phyloP scores from a whole-genome alignment of 2,888 invertebrate species.

The Horisme vitalbata region DNA sequence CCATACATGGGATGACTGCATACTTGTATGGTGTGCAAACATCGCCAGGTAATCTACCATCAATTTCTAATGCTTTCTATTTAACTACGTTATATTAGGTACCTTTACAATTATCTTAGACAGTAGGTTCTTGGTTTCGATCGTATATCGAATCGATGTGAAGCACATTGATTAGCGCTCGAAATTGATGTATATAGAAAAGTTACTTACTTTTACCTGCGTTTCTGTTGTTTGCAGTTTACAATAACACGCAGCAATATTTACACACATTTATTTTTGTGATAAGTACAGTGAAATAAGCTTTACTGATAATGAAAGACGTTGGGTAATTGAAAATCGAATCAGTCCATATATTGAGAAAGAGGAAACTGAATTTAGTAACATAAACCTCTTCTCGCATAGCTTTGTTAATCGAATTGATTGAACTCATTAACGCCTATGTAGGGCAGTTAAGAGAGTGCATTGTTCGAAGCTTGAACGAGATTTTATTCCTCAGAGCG shows the following conservation, averaged over 20 bases:
- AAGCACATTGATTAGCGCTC: too few species aligned
- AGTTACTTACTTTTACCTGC: too few species aligned
- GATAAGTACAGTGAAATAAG: not conserved
- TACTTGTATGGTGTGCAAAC: slow-evolving; percentile 56
- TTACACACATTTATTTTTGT: too few species aligned
- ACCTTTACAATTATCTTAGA: too few species aligned
- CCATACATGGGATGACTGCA: slow-evolving; percentile 57
- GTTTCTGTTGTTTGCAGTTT: too few species aligned
- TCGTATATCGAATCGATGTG: too few species aligned
- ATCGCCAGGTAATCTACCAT: slow-evolving; percentile 49
- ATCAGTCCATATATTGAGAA: slow-evolving; percentile 17
- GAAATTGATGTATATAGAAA: too few species aligned
- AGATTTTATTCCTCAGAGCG: not conserved
- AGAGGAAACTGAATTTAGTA: slow-evolving; percentile 36
- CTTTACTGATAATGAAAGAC: not conserved
- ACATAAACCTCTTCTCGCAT: slow-evolving; percentile 38
- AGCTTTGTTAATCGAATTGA: slow-evolving; percentile 47
- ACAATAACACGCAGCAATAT: too few species aligned
- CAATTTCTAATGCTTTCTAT: slow-evolving; percentile 61
- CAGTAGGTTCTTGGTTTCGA: too few species aligned
- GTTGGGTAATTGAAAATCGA: slow-evolving; percentile 14
- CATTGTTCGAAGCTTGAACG: slow-evolving; percentile 31
- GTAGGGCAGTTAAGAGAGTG: slow-evolving; percentile 38
- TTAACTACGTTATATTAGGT: slow-evolving; percentile 32
- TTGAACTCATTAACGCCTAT: slow-evolving; percentile 53